Conservation (phyloP, 1,140 invertebrate species). For the Plodia interpunctella region DNA sequence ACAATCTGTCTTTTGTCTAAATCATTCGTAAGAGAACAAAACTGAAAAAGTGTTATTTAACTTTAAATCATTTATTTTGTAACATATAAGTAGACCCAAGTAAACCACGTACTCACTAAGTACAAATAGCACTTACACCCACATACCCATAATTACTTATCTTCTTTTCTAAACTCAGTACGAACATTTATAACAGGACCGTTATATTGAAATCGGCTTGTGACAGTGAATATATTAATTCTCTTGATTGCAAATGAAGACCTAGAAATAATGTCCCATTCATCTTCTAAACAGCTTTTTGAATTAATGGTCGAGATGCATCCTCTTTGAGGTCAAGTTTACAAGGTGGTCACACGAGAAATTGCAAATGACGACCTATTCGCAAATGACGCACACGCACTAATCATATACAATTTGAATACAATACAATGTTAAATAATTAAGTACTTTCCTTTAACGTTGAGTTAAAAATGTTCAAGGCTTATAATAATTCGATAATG, state of each 20-base stretch:
- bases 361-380: background rate
- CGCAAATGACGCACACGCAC: background rate
- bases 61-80: no score
- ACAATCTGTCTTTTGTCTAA: no score
- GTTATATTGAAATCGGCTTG: background rate
- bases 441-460: background rate
- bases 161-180: background rate
- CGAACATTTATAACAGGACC: background rate
- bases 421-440: background rate
- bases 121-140: background rate
- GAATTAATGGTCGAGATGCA: background rate
- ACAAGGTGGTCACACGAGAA: background rate
- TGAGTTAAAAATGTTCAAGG: no score
- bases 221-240: background rate
- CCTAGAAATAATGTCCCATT: background rate
- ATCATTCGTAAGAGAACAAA: no score
- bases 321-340: background rate
- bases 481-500: no score
- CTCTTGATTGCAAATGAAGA: background rate
- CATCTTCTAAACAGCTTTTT: slow-evolving; percentile 3
- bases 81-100: no score
- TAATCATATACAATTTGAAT: background rate
- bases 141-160: background rate
- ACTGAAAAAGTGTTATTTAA: no score
- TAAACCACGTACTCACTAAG: background rate